phyloP scores from a whole-genome alignment of 2,888 invertebrate genomes.

The Aromia moschata region DNA sequence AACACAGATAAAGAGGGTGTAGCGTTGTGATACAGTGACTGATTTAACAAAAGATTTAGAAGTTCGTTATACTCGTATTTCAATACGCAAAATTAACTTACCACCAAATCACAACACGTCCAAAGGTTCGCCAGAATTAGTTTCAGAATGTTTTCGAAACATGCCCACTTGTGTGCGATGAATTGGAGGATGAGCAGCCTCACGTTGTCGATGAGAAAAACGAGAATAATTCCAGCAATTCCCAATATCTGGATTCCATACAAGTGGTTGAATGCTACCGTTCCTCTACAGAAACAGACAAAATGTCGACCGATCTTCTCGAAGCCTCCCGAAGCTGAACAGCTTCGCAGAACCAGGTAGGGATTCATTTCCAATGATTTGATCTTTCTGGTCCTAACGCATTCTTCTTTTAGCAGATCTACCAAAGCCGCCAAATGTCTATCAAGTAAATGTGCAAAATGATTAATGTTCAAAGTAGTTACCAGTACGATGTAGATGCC shows the following conservation, averaged over 20 bases:
- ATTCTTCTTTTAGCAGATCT: slow-evolving; percentile 4
- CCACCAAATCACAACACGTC: slow-evolving; percentile 20
- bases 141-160: neutral
- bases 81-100: slow-evolving; percentile 2
- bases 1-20: no score
- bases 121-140: slow-evolving; percentile 8
- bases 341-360: slow-evolving; percentile 16
- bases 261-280: slow-evolving; percentile 30
- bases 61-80: neutral
- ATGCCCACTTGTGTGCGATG: neutral
- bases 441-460: slow-evolving; percentile 14
- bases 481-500: slow-evolving; percentile 21
- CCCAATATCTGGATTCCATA: slow-evolving; percentile 35
- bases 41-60: no score
- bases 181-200: slow-evolving; percentile 7
- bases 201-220: slow-evolving; percentile 25
- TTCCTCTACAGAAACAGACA: slow-evolving; percentile 11
- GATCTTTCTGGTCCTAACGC: neutral
- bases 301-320: slow-evolving; percentile 6
- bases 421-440: slow-evolving; percentile 3
- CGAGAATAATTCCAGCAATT: slow-evolving; percentile 21
- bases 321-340: neutral
- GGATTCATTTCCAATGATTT: slow-evolving; percentile 22
- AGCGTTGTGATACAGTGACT: no score
- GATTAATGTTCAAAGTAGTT: slow-evolving; percentile 19